A percentile compares a stretch with the other conserved stretches of the same genome.
Evolutionary conservation across 2,113 vertebrate genomes (phyloP).

Genomic region (Poeciliopsis prolifica): DNA sequence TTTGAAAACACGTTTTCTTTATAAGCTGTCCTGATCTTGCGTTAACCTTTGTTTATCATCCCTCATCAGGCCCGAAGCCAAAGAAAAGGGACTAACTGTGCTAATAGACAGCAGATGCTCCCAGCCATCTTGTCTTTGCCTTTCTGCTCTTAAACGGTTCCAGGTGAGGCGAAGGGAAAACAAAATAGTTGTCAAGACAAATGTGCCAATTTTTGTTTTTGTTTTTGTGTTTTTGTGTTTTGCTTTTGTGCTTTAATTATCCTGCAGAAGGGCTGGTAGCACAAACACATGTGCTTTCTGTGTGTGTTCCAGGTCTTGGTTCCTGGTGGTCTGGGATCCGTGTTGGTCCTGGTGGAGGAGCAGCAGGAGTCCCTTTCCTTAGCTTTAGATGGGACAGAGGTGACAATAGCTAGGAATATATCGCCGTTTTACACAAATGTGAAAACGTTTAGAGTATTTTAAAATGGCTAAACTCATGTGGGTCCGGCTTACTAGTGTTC

Average conservation of each 20-base stretch:
- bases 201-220: slow-evolving; percentile 32
- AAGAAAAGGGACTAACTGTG: slow-evolving; percentile 82
- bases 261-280: slow-evolving; percentile 30
- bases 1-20: background rate
- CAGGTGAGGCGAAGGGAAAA: slow-evolving; percentile 70
- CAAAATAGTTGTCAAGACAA: slow-evolving; percentile 3
- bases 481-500: too few species aligned
- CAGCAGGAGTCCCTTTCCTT: slow-evolving; percentile 60
- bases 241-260: slow-evolving; percentile 27
- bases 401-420: slow-evolving; percentile 36
- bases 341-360: slow-evolving; percentile 76
- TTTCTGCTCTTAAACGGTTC: slow-evolving; percentile 75
- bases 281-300: slow-evolving; percentile 7
- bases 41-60: background rate
- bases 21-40: slow-evolving; percentile 1
- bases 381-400: slow-evolving; percentile 72
- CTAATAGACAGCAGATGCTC: slow-evolving; percentile 83
- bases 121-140: slow-evolving; percentile 66
- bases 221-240: slow-evolving; percentile 6
- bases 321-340: slow-evolving; percentile 73
- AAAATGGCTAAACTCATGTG: too few species aligned
- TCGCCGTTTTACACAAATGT: too few species aligned
- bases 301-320: slow-evolving; percentile 63
- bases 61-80: slow-evolving; percentile 79
- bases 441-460: too few species aligned